Conservation (phyloP, 2,888 invertebrate species). For the Pemphredon lugubris region DNA sequence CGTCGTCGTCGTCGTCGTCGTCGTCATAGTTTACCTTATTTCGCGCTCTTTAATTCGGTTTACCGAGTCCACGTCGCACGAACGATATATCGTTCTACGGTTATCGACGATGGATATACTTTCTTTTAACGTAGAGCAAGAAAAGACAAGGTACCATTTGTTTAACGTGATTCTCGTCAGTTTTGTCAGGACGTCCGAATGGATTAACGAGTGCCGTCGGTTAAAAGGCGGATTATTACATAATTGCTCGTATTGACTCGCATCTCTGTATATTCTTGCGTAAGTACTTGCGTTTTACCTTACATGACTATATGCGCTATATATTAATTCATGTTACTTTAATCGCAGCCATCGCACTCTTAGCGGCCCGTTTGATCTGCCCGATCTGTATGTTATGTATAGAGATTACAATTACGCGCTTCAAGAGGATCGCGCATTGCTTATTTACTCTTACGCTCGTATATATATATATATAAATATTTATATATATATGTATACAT, state of each 20-base stretch:
- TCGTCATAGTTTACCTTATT: slow-evolving; percentile 16
- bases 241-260: slow-evolving; percentile 71
- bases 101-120: neutral
- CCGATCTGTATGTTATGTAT: slow-evolving; percentile 35
- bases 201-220: slow-evolving; percentile 75
- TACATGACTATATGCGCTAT: slow-evolving; percentile 36
- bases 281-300: slow-evolving; percentile 42
- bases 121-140: slow-evolving; percentile 23
- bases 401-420: slow-evolving; percentile 44
- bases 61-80: neutral
- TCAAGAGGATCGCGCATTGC: slow-evolving; percentile 43
- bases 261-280: slow-evolving; percentile 42
- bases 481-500: slow-evolving; percentile 46
- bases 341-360: slow-evolving; percentile 34
- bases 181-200: slow-evolving; percentile 75
- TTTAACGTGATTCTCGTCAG: neutral
- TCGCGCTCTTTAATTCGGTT: neutral
- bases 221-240: slow-evolving; percentile 72
- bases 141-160: slow-evolving; percentile 32
- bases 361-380: neutral
- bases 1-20: too few relatives aligned
- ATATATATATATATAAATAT: slow-evolving; percentile 44
- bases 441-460: slow-evolving; percentile 41
- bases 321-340: slow-evolving; percentile 35
- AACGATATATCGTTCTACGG: neutral